Evolutionary conservation across 64 coral and sea anemone genomes (phyloP), one percentile per base, ranked within the genome.

Genomic region (Montipora efflorescens): DNA sequence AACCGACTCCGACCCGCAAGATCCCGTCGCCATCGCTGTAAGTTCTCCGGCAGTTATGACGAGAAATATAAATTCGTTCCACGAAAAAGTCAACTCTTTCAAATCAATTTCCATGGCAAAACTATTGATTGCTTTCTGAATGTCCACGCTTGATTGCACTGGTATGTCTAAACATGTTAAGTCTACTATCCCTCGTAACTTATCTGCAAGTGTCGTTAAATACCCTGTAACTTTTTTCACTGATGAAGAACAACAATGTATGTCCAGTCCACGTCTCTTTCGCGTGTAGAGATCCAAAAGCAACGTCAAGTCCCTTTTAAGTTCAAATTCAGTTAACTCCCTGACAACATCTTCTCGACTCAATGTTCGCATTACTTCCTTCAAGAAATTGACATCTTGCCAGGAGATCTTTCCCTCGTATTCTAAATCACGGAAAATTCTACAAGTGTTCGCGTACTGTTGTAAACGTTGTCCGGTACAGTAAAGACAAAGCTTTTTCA

Each of bases 51-150:
- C 80, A 7, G 64, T 66, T 16, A 83, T 4, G 43, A 83, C 57
- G 45, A 83, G 80, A 25, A 83, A 66, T 8, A 1, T 83, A n/a
- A 83, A 83, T 83, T 83, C 80, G 58, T 67, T 67, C 80, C 80
- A 83, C 2, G 80, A 83, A 83, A 67, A 83, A 46, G 10, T n/a
- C 23, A 14, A 58, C 19, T 47, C 14, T 45, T 58, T 47, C 18
- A 55, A 83, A 23, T 83, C 57, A 0, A 83, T 66, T 36, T 47
- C 80, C 4, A 66, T 58, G 18, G 62, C 57, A 83, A 83, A 83
- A 43, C 66, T 14, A 8, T 7, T 25, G 23, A 83, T 14, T 5
- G 8, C 80, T 25, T 66, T 83, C 28, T 55, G 28, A 23, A 83
- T 83, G 23, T 83, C 80, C 11, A 62, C 22, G 20, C 57, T 66